Base-by-base conservation (phyloP, 2,888 invertebrate genomes). In the Eristalis arbustorum region DNA sequence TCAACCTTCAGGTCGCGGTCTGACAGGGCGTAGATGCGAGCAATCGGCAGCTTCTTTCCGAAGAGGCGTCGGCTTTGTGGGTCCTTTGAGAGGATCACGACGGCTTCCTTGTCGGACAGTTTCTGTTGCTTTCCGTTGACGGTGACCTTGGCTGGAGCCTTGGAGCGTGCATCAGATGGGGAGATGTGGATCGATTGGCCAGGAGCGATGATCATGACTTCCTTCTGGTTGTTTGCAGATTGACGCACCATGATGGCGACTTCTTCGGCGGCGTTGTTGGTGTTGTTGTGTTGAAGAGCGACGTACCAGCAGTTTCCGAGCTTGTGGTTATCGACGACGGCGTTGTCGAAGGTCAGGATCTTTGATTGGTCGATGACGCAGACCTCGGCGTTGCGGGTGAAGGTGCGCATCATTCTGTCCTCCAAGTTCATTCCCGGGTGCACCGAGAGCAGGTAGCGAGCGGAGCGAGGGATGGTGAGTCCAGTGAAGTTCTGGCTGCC, bases 311-410 rank as follows among this genome's bases (percentile, higher is more conserved):
- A 94, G 10, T 93, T 89, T 90, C 93, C 92, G 90, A 93, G 89
- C 37, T 93, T 91, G 89, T 95, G 93, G 2, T 85, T n/a, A 11
- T 94, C 93, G 91, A 95, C 96, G 40, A 93, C 93, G 59, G 93
- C 94, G 90, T 95, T 94, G 92, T 96, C 96, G 92, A 96, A 96
- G 1, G 96, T 96, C 88, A 92, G 94, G 67, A 94, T 93, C 71
- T 92, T 92, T 68, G 92, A 93, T 37, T 93, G 92, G 88, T 96
- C 96, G 59, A 96, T 91, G 4, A 94, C 93, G 90, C 96, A 96
- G 89, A 92, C 83, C 28, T 88, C 72, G 10, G 80, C 84, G 57
- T 89, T 81, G 42, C 81, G 84, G 59, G 79, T 81, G 14, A 91
- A 91, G 61, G 91, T 90, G 89, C 93, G 93, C 18, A 89, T 88